Base-by-base conservation (phyloP, 2,888 invertebrate species). In the Erebia ligea region DNA sequence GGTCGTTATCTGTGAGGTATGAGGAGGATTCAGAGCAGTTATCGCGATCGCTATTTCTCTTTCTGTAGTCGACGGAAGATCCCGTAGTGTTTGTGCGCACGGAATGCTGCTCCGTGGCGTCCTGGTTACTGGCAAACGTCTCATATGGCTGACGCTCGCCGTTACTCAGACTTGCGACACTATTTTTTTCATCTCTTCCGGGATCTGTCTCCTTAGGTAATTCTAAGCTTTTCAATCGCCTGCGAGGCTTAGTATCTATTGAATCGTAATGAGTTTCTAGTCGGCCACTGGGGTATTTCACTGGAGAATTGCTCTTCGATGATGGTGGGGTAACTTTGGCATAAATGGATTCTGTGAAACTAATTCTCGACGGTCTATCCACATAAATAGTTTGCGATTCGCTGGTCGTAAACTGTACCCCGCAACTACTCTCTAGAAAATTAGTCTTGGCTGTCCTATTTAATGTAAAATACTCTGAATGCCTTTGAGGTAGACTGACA, bases 11-110 rank as follows among this genome's bases (percentile, higher is more conserved):
- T 69, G 93, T 93, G 75, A 92, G 82, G 79, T 92, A 92, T 77
- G 92, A 92, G 69, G 93, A 93, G 59, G 93, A 89, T 84, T 93
- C 93, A 69, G 93, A 93, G 82, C 92, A 92, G 87, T 93, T 92
- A 89, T 93, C 93, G 80, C 92, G 87, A 84, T 92, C 92, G 80
- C 88, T 90, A 76, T 90, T 89, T 77, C 89, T 90, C 84, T 91
- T 89, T 87, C 92, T 90, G 80, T 82, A 91, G 85, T 90, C 91
- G 76, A 87, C 83, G 57, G 87, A 88, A 75, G 89, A 90, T 78
- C 89, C 87, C 78, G 90, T 88, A 82, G 87, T 86, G 80, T 92
- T 90, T 71, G 88, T 89, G 73, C 90, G 90, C 69, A 87, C 78
- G 88, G 92, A 93, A 91, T 93, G 91, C 81, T 88, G 90, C 79